Conservation (phyloP, 2,113 vertebrate genomes). For the Benitochromis conjunctus region DNA sequence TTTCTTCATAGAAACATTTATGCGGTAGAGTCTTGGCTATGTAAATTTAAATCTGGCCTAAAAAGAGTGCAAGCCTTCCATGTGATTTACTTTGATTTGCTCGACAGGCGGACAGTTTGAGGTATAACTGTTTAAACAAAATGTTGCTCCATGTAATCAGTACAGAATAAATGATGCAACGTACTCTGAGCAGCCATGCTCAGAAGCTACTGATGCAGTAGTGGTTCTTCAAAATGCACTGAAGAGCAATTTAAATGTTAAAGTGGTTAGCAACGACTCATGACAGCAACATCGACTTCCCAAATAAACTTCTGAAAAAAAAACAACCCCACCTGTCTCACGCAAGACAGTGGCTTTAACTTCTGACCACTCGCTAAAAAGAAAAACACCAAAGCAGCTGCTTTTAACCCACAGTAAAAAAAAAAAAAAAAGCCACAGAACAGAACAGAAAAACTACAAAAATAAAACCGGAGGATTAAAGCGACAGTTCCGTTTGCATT, state of each 20-base stretch:
- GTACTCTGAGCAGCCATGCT: neutral
- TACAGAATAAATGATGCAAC: neutral
- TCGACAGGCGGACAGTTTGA: neutral
- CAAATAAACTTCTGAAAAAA: neutral
- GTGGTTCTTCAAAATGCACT: neutral
- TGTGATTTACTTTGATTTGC: neutral
- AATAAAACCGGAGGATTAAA: neutral
- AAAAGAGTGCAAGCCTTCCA: neutral
- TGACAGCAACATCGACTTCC: neutral
- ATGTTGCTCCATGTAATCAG: neutral
- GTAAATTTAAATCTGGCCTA: neutral
- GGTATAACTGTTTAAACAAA: neutral
- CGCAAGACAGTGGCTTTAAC: neutral
- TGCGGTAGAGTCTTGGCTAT: neutral
- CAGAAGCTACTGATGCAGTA: neutral
- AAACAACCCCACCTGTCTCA: neutral
- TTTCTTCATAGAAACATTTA: constrained; percentile 3
- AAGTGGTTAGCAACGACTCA: neutral
- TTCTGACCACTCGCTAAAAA: neutral
- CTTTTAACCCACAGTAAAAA: neutral
- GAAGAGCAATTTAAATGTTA: neutral
- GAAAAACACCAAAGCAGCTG: neutral
- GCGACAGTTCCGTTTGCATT: neutral
- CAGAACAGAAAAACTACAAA: neutral
- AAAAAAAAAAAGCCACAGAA: neutral